Evolutionary conservation across 2,113 vertebrate genomes (phyloP).

Genomic region (Etheostoma cragini): DNA sequence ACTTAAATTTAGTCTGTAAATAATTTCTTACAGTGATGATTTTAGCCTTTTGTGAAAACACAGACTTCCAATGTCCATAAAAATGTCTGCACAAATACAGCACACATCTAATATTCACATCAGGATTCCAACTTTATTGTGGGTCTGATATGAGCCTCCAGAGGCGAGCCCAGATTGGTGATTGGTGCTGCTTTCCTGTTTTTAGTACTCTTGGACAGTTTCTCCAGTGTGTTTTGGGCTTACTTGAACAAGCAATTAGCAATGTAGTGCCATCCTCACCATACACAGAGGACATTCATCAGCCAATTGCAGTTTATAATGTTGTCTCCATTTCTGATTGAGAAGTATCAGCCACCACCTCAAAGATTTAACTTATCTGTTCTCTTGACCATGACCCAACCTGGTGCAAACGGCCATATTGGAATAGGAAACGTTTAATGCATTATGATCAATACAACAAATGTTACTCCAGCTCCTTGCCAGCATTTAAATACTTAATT

Average conservation of each 20-base stretch:
- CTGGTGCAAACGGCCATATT: slow-evolving; percentile 23
- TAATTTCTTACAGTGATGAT: background rate
- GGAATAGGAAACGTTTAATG: slow-evolving; percentile 45
- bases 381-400: slow-evolving; percentile 53
- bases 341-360: slow-evolving; percentile 51
- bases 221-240: slow-evolving; percentile 66
- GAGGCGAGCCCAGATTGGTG: slow-evolving; percentile 45
- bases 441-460: slow-evolving; percentile 33
- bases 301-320: slow-evolving; percentile 67
- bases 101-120: slow-evolving; percentile 34
- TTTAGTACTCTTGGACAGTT: slow-evolving; percentile 62
- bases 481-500: slow-evolving; percentile 9
- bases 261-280: slow-evolving; percentile 69
- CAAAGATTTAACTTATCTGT: slow-evolving; percentile 61
- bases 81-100: background rate
- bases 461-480: slow-evolving; percentile 28
- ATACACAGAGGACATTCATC: slow-evolving; percentile 63
- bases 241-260: slow-evolving; percentile 74
- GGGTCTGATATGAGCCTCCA: slow-evolving; percentile 17
- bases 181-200: slow-evolving; percentile 48
- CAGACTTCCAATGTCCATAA: background rate
- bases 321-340: slow-evolving; percentile 60
- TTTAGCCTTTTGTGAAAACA: background rate
- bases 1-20: background rate
- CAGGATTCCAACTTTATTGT: slow-evolving; percentile 22